Base-by-base conservation (phyloP, 2,888 invertebrate genomes). In the Brenthis ino region DNA sequence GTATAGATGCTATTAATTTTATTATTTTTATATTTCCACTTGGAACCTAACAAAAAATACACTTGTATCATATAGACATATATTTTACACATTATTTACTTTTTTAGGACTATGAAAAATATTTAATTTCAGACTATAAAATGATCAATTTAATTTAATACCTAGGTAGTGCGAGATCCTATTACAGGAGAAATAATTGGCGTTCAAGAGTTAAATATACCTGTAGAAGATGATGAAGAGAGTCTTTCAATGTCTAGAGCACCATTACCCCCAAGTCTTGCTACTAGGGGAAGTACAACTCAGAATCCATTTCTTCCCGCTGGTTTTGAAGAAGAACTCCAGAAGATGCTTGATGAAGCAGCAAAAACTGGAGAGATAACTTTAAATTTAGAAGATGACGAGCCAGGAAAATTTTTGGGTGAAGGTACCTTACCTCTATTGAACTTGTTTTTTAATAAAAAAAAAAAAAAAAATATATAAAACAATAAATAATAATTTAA, bases 261-360 rank as follows among this genome's bases (percentile, higher is more conserved):
- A 28, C 98, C 97, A 0, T 94, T 96, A 54, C 95, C 96, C 11
- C 94, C 96, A 3, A 92, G 93, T 55, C 94, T 96, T 79, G 94
- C 95, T 60, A 94, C 96, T 0, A 93, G 95, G 77, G 98, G 98
- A 16, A 96, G 95, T 64, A 94, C 95, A 0, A 95, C 95, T 70
- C 97, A 97, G 83, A 96, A 95, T 81, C 98, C 97, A 0, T 98
- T 98, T 84, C 95, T 97, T 94, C 98, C 98, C 0, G 98, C 97
- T 58, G 96, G 97, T 2, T 96, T 97, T 83, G 94, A 95, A 72
- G 91, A 94, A 60, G 93, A 94, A 67, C 75, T 92, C 0, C 87
- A 89, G 20, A 91, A 93, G 75, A 86, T 94, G 70, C 81, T 92
- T 16, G 82, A 88, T 61, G 82, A 85, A 57, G 83, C 85, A 3